Base-by-base conservation (phyloP, 2,888 invertebrate species). In the Rhogogaster chlorosoma region DNA sequence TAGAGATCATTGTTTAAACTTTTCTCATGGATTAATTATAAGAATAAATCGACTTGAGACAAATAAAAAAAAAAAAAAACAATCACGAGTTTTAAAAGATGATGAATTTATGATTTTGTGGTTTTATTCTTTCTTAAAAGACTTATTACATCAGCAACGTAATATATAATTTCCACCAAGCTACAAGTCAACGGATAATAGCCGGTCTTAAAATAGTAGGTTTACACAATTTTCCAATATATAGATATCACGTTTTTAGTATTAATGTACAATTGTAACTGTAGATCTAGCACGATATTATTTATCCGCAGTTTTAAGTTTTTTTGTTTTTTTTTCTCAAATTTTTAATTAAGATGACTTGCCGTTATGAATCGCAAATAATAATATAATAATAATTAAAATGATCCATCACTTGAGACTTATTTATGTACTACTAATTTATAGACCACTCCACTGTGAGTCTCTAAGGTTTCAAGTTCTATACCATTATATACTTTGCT, bases 201-300 rank as follows among this genome's bases (percentile, higher is more conserved):
- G 83, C 86, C 89, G 86, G 87, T 89, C 87, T 89, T 88, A 88
- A 89, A 88, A 87, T 88, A 88, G 53, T 88, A 88, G 53, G 82
- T 87, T 87, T 85, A 85, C 87, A 87, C 80, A 86, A 75, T 86
- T 85, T 83, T 83, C 84, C 88, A 57, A 82, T 73, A 73, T 42
- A 53, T 77, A 77, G 29, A 77, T 86, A 86, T 89, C 86, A 86
- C 83, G 83, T 36, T 80, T 80, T 57, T 26, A 80, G 26, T 36
- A 45, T 78, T 57, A 53, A 53, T 78, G 53, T 53, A 78, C 78
- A 78, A 78, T 53, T n/a, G n/a, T 78, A 32, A 57, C 49, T 57
- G 12, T 32, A 53, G n/a, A 53, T 78, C 78, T 78, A 53, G 78
- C 57, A 78, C 78, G 53, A 18, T 53, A 78, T 78, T 53, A 53